Evolutionary conservation across 2,888 invertebrate species (phyloP).

Genomic region (Anodontia alba): DNA sequence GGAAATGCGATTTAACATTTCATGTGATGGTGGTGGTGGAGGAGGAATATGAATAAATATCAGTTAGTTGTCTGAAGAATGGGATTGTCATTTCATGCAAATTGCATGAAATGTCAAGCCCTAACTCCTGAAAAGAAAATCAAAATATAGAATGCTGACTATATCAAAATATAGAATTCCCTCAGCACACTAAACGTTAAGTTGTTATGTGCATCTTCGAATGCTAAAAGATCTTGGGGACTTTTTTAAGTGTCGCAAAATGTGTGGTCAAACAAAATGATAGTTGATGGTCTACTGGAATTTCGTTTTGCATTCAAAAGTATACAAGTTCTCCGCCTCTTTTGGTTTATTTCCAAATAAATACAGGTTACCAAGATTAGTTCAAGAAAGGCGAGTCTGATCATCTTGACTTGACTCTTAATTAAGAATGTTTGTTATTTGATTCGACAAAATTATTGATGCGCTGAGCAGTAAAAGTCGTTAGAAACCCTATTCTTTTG

Average conservation of each 20-base stretch:
- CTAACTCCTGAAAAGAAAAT: no score
- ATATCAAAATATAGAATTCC: no score
- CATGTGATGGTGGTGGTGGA: no score
- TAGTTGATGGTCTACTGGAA: neutral
- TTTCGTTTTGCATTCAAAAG: neutral
- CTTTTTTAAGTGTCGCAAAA: neutral
- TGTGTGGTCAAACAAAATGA: conserved; percentile 1
- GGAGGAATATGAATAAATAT: no score
- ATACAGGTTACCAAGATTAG: conserved; percentile 1
- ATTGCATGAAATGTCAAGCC: no score
- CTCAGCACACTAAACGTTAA: no score
- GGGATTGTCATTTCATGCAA: no score
- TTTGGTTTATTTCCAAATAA: neutral
- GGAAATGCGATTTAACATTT: no score
- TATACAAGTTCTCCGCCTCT: neutral
- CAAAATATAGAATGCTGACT: no score
- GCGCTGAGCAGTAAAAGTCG: conserved; percentile 13
- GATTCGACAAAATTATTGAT: conserved; percentile 47
- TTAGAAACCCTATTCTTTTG: neutral
- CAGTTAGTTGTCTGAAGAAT: no score
- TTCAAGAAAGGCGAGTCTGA: neutral
- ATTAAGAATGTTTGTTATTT: conserved; percentile 57
- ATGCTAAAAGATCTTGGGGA: no score
- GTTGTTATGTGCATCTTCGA: no score
- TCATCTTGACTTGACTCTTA: conserved; percentile 37